A percentile compares a stretch with the other conserved stretches of the same genome.
Evolutionary conservation across 2,113 vertebrate genomes (phyloP).

Genomic region (Gopherus evgoodei): DNA sequence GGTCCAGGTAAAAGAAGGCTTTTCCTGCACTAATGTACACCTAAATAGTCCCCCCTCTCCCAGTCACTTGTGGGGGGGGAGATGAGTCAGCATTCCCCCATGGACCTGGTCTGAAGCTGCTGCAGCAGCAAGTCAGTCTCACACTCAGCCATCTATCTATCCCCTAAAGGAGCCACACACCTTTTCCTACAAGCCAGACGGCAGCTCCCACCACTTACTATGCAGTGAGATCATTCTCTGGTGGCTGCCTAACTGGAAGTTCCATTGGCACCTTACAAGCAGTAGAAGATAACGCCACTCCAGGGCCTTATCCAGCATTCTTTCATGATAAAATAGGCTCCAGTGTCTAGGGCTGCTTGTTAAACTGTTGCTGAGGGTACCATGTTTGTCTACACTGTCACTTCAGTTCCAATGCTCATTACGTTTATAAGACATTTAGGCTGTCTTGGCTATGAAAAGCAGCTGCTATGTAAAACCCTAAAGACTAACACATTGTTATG

Average conservation of each 20-base stretch:
- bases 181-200: background rate
- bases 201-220: background rate
- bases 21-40: background rate
- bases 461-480: background rate
- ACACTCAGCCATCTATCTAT: background rate
- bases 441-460: constrained; percentile 5
- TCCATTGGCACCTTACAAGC: background rate
- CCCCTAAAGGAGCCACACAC: background rate
- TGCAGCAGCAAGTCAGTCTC: background rate
- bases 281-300: background rate
- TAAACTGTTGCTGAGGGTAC: background rate
- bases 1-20: background rate
- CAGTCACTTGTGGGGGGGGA: no score
- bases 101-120: no score
- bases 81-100: no score
- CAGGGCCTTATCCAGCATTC: constrained; percentile 4
- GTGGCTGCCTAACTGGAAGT: background rate
- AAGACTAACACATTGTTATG: background rate
- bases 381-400: background rate
- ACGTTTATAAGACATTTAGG: background rate
- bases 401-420: background rate
- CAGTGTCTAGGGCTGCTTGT: background rate
- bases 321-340: constrained; percentile 8
- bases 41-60: background rate
- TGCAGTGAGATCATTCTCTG: background rate